Base-by-base conservation (phyloP, 2,113 vertebrate species). In the Athene noctua region DNA sequence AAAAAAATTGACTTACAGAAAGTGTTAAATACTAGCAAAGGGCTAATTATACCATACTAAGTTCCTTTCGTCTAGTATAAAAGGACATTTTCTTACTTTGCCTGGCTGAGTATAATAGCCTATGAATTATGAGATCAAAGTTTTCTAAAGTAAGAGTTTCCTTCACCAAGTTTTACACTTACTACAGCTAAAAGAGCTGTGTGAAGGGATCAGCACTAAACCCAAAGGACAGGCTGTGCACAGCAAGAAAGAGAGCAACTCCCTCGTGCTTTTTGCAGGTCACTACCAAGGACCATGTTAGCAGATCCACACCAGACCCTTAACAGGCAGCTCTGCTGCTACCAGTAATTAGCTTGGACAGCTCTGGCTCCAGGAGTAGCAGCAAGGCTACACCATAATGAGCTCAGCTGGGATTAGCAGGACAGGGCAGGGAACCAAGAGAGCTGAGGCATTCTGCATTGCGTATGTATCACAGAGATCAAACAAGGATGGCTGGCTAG, bases 331-430 rank as follows among this genome's bases (percentile, higher is more conserved):
- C 97, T 98, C 98, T 99, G 98, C 98, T 99, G 98, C 99, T 99
- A 98, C 99, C 98, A 98, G 99, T 99, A 99, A 99, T 99, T 99
- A 99, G 99, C 99, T 99, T 98, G 98, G 99, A 99, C 99, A 99
- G 99, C 99, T 99, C 99, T 98, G 98, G 98, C 99, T 99, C 98
- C 98, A 98, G 99, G 98, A 99, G 98, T 98, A 99, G 99, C 99
- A 99, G 99, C 98, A 98, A 98, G 99, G 99, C 99, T 99, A 99
- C 98, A 99, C 99, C 99, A 99, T 99, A 99, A 99, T 99, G 99
- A 99, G 99, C 99, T 99, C 99, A 99, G 98, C 98, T 99, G 99
- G 99, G 99, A 99, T 99, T 99, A 99, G 99, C 98, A 99, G 99
- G 99, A 99, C 99, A 99, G 99, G 99, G 99, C 99, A 99, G 98